These are phyloP conservation scores for Dicerorhinus sumatrensis DNA, from an alignment of 2,113 vertebrate species.

Conservation along the genomic window DNA sequence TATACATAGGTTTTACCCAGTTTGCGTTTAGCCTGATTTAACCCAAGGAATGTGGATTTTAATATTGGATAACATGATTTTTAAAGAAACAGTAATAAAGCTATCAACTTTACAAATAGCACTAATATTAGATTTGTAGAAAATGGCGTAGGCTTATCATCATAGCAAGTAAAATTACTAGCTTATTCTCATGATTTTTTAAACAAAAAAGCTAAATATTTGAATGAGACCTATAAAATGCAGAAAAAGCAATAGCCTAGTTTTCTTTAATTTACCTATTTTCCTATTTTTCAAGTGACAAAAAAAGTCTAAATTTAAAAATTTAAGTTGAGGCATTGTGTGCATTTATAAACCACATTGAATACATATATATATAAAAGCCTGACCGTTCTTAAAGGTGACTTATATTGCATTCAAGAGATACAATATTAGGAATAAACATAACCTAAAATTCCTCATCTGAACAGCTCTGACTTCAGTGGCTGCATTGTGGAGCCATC, in stretches of 20 bases:
- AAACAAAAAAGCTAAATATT: conserved; percentile 31
- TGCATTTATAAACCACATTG: neutral
- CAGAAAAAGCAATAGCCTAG: neutral
- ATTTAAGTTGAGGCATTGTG: neutral
- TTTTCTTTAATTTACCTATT: neutral
- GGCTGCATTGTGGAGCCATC: neutral
- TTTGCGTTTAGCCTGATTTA: conserved; percentile 79
- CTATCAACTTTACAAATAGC: conserved; percentile 42
- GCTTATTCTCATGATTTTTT: conserved; percentile 45
- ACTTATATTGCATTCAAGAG: neutral
- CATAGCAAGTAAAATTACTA: conserved; percentile 40
- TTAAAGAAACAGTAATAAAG: conserved; percentile 46
- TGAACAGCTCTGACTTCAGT: neutral
- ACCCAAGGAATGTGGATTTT: conserved; percentile 74
- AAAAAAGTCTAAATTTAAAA: neutral
- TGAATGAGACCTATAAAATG: conserved; percentile 25
- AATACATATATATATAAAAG: neutral
- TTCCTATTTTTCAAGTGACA: neutral
- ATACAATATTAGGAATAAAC: neutral
- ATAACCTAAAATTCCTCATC: neutral
- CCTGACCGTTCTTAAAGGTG: neutral
- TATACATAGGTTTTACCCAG: conserved; percentile 74
- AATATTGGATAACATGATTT: conserved; percentile 64
- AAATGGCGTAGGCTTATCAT: neutral
- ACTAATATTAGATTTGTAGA: conserved; percentile 49